These are phyloP conservation scores for Drosophila infuscata DNA, from an alignment of 2,888 invertebrate genomes.

Conservation along the genomic window DNA sequence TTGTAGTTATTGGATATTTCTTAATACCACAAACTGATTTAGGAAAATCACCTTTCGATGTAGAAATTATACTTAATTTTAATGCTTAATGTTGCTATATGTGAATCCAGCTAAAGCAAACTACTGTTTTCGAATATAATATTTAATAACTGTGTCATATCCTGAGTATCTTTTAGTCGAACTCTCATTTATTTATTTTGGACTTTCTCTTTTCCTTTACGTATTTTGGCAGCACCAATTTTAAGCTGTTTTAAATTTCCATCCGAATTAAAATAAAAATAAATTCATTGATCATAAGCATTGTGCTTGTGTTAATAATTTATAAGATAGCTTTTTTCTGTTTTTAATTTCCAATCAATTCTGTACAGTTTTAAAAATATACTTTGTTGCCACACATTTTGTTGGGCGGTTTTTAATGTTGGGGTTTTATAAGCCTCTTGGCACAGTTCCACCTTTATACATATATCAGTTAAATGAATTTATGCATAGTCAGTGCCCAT, in stretches of 20 bases:
- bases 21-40: too few relatives aligned
- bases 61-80: not conserved
- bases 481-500: slow-evolving; percentile 24
- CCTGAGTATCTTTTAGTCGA: not conserved
- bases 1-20: not conserved
- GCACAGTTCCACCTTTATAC: slow-evolving; percentile 9
- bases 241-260: not conserved
- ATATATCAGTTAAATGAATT: slow-evolving; percentile 28
- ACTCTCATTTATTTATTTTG: not conserved
- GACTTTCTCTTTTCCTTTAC: not conserved
- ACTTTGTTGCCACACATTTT: slow-evolving; percentile 9
- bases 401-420: not conserved
- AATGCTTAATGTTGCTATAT: not conserved
- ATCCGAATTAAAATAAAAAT: not conserved
- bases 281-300: not conserved
- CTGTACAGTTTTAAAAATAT: not conserved
- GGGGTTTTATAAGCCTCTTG: slow-evolving; percentile 1
- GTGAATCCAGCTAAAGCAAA: too few relatives aligned
- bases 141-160: not conserved
- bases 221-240: not conserved
- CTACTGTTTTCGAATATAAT: not conserved
- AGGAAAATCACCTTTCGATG: not conserved
- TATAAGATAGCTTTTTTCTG: too few relatives aligned
- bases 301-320: not conserved
- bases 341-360: not conserved